Base-by-base conservation (phyloP, 1,140 invertebrate species). In the Aleiodes sp. region DNA sequence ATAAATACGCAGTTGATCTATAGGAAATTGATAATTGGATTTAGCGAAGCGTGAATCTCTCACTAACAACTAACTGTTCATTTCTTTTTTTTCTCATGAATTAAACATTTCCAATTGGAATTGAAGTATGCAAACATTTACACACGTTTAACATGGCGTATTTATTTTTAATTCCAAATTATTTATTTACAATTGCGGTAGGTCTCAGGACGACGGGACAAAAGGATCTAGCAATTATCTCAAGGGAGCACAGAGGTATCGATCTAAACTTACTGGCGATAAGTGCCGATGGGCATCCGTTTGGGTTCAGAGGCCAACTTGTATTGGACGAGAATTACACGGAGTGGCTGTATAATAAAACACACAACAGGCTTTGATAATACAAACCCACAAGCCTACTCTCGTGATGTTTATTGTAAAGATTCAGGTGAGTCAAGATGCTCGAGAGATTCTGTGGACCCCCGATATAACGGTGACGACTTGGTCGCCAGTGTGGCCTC, bases 381-480 rank as follows among this genome's bases (percentile, higher is more conserved):
- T n/a, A 43, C 39, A 43, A 43, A 43, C 19, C n/a, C 39, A 4
- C 39, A 43, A 43, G 24, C 7, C 14, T 14, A 33, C 26, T 37
- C n/a, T n/a, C n/a, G 9, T 9, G 2, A 28, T 37, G 10, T 26
- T 10, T 19, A 56, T 62, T 73, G 71, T 65, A 71, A 73, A 74
- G 74, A 78, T 78, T 72, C 75, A 79, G 78, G 74, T 75, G 78
- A 77, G 77, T 76, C 74, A 68, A 81, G 76, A 77, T 78, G 76
- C 76, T 74, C 78, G 73, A 21, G 76, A 78, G 76, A 75, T 78
- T 68, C 78, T 78, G 80, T 77, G 80, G 76, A 63, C 1, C 46
- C 46, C 46, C 46, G 19, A 83, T 81, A 82, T 84, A 84, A 84
- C 82, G 82, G 82, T 83, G 80, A 84, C 75, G 80, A 63, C 10